Conservation (phyloP, 2,888 invertebrate species). For the Zonitis immaculata region DNA sequence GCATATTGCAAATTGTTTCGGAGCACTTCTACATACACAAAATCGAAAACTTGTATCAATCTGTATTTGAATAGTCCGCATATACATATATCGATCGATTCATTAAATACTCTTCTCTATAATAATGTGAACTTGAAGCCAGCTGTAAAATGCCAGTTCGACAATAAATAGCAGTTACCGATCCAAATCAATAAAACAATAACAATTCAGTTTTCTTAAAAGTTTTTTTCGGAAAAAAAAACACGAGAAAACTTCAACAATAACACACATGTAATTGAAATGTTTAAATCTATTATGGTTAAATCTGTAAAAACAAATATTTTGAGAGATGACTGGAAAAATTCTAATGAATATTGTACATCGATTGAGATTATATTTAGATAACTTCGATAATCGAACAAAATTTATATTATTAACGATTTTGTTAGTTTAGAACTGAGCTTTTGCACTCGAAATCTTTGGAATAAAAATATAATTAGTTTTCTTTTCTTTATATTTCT, state of each 20-base stretch:
- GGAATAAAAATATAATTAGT: too few species aligned
- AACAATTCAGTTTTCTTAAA: too few species aligned
- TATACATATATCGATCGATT: background rate
- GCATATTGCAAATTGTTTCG: background rate
- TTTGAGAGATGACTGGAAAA: background rate
- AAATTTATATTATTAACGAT: too few species aligned
- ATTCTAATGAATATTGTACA: background rate
- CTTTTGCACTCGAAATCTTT: too few species aligned
- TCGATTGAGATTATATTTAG: background rate
- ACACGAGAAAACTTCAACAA: too few species aligned
- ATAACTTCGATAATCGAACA: background rate
- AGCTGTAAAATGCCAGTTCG: background rate
- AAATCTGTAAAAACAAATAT: background rate
- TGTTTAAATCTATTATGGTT: background rate
- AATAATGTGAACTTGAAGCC: background rate
- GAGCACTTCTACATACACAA: background rate
- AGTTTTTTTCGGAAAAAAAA: too few species aligned
- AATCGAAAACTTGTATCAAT: background rate
- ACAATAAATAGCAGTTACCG: background rate
- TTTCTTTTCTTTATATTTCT: too few species aligned
- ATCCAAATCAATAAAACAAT: background rate
- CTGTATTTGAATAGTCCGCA: background rate
- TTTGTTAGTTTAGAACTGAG: too few species aligned
- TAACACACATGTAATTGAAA: too few species aligned
- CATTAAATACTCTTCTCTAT: too few species aligned